phyloP scores from a whole-genome alignment of 2,888 invertebrate species.

The Caenorhabditis wallacei region DNA sequence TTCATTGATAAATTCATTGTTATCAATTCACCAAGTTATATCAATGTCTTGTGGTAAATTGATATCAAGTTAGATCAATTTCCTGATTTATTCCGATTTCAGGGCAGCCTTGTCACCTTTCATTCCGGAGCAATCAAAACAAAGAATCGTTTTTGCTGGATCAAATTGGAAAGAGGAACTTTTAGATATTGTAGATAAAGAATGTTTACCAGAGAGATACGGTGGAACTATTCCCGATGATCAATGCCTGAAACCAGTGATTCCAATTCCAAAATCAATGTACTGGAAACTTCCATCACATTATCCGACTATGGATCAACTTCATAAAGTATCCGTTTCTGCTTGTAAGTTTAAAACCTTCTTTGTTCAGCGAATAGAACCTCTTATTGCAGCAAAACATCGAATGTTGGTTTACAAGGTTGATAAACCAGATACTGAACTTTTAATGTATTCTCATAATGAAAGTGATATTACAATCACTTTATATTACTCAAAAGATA shows the following conservation, averaged over 20 bases:
- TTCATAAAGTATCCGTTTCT: slow-evolving; percentile 71
- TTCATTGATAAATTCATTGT: slow-evolving; percentile 76
- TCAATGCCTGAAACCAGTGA: slow-evolving; percentile 34
- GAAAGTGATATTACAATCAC: slow-evolving; percentile 72
- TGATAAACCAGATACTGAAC: slow-evolving; percentile 58
- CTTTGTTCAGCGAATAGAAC: slow-evolving; percentile 6
- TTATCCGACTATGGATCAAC: slow-evolving; percentile 66
- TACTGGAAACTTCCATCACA: slow-evolving; percentile 71
- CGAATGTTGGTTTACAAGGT: slow-evolving; percentile 67
- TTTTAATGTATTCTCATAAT: slow-evolving; percentile 72
- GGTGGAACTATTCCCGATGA: slow-evolving; percentile 73
- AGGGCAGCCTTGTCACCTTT: slow-evolving; percentile 68
- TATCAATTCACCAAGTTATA: slow-evolving; percentile 73
- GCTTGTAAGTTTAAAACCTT: slow-evolving; percentile 60
- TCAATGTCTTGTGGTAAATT: slow-evolving; percentile 70
- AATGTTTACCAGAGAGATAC: slow-evolving; percentile 74
- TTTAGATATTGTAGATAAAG: slow-evolving; percentile 65
- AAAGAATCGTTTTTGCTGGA: slow-evolving; percentile 67
- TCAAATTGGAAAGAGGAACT: slow-evolving; percentile 72
- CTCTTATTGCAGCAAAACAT: slow-evolving; percentile 58
- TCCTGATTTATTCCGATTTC: slow-evolving; percentile 1
- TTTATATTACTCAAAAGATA: slow-evolving; percentile 67
- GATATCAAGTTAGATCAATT: background rate
- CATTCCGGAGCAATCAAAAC: slow-evolving; percentile 69
- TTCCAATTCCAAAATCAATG: slow-evolving; percentile 69